Percentiles rank a stretch among this genome's conserved stretches.
These are phyloP conservation scores for Parauchenoglanis punctatus DNA, from an alignment of 2,797 vertebrate genomes.

Conservation along the genomic window DNA sequence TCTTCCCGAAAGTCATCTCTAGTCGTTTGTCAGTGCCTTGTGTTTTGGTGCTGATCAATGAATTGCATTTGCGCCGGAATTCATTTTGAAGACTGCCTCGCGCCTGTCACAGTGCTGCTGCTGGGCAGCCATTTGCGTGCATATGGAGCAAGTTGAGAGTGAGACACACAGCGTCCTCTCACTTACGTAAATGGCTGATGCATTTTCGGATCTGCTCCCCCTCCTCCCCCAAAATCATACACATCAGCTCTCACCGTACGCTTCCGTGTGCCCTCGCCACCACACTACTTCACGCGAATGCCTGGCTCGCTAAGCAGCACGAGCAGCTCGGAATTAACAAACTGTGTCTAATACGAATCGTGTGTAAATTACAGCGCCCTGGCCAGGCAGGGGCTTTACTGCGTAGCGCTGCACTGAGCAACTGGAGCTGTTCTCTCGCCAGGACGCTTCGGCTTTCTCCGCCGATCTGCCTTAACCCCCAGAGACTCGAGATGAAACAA, in stretches of 20 bases:
- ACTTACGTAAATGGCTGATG: constrained; percentile 84
- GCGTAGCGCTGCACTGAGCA: constrained; percentile 45
- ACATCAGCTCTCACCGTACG: constrained; percentile 57
- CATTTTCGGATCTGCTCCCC: constrained; percentile 74
- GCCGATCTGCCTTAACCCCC: constrained; percentile 73
- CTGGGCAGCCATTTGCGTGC: constrained; percentile 82
- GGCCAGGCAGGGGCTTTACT: background rate
- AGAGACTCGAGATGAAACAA: constrained; percentile 82
- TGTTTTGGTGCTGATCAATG: constrained; percentile 57
- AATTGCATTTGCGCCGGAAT: constrained; percentile 64
- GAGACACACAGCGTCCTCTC: constrained; percentile 63
- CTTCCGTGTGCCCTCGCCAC: constrained; percentile 54
- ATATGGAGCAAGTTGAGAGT: constrained; percentile 76
- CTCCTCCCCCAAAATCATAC: constrained; percentile 68
- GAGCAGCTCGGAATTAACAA: background rate
- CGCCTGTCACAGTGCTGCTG: constrained; percentile 70
- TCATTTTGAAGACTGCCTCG: constrained; percentile 60
- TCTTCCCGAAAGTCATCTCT: constrained; percentile 68
- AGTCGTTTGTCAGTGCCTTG: constrained; percentile 60
- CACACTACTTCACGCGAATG: constrained; percentile 40
- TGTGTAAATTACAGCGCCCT: background rate
- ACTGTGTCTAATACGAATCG: background rate
- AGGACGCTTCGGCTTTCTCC: constrained; percentile 62
- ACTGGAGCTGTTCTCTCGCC: constrained; percentile 36
- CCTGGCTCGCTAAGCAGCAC: constrained; percentile 14